Base-by-base conservation (phyloP, 2,113 vertebrate genomes). In the Podocnemis expansa region DNA sequence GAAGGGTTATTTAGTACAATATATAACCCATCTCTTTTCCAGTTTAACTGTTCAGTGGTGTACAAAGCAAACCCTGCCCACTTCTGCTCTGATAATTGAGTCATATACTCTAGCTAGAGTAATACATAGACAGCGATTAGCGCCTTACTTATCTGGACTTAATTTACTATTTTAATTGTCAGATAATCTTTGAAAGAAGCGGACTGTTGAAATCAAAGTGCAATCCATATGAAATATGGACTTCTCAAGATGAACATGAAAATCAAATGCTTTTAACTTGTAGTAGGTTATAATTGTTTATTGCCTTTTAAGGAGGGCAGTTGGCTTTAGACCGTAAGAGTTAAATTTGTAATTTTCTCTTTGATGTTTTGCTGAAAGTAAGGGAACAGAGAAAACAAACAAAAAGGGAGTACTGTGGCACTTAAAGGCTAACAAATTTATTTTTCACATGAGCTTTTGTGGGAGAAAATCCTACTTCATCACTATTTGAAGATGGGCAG, bases 1-100 rank as follows among this genome's bases (percentile, higher is more conserved):
- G 96, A 95, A 97, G 98, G 97, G 96, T 97, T 95, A 95, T 94
- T 97, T 96, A 94, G 92, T 97, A 95, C 91, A 95, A 90, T 89
- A 95, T 19, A 97, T 91, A 95, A 89, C 96, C 91, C 95, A 97
- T 97, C 92, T 97, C 92, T 96, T 93, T 94, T 88, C 58, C 80
- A 93, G 95, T 95, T 96, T 96, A 97, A 97, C 89, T 88, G 78
- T 92, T 97, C 89, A 97, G 83, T 89, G 89, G 79, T 76, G 89
- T 89, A 95, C 91, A 96, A 95, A 97, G 85, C 78, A 93, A 97
- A 98, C 87, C 82, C 91, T 95, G 70, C 58, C 95, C 87, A 55
- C 70, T 97, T 96, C 94, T 91, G 83, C 82, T 82, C 96, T 92
- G 85, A 84, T 95, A 94, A 97, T 80, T 89, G 92, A 90, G 89